A percentile compares a stretch with the other conserved stretches of the same genome.
Evolutionary conservation across 2,113 vertebrate species (phyloP).

Genomic region (Gallinago paraguaiae): DNA sequence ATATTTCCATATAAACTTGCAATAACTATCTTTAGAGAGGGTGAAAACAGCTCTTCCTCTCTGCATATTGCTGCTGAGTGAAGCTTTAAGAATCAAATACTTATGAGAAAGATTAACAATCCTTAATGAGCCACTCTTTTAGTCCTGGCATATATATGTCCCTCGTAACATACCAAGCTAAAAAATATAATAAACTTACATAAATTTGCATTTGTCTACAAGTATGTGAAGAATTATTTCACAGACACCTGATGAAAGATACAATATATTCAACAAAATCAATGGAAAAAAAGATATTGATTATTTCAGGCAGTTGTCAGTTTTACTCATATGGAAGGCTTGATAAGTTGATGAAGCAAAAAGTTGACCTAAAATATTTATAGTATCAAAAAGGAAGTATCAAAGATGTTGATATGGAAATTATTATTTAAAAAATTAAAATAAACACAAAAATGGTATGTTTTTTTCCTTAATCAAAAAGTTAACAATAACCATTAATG

Average conservation of each 20-base stretch:
- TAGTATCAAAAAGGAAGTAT: neutral
- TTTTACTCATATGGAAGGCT: neutral
- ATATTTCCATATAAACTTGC: neutral
- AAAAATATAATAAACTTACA: neutral
- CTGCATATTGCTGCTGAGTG: neutral
- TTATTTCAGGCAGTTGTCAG: neutral
- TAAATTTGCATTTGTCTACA: neutral
- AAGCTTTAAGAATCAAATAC: neutral
- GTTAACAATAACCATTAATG: neutral
- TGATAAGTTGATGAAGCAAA: neutral
- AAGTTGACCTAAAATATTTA: neutral
- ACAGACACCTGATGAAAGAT: neutral
- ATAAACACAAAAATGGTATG: neutral
- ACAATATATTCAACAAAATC: neutral
- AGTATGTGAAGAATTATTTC: neutral
- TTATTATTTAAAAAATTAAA: neutral
- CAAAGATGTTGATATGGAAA: neutral
- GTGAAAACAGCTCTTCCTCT: neutral
- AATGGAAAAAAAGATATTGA: neutral
- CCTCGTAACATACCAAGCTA: neutral
- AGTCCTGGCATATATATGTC: neutral
- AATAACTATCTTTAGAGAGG: neutral
- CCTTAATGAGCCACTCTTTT: neutral
- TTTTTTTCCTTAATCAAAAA: neutral
- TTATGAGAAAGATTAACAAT: neutral